Evolutionary conservation across 2,888 invertebrate genomes (phyloP).

Genomic region (Apamea sordens): DNA sequence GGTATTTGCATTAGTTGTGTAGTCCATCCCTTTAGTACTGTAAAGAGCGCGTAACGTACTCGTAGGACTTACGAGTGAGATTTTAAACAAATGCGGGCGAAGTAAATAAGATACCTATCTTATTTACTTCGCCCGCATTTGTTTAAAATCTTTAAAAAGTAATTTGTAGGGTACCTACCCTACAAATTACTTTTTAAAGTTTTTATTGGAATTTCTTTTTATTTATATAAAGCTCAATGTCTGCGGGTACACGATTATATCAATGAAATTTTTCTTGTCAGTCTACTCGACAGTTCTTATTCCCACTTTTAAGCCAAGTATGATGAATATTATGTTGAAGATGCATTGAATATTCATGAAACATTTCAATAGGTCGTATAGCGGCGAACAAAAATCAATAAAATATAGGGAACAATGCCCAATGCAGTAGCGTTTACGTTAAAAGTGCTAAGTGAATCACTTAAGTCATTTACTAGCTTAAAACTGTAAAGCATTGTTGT

Average conservation of each 20-base stretch:
- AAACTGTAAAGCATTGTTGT: conserved; percentile 65
- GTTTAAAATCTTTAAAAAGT: no score
- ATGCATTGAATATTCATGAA: conserved; percentile 28
- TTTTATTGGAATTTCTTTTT: conserved; percentile 4
- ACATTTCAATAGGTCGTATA: conserved; percentile 29
- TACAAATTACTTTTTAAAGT: background rate
- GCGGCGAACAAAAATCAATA: conserved; percentile 36
- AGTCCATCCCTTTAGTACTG: conserved; percentile 10
- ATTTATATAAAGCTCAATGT: background rate
- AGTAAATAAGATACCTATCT: conserved; percentile 9
- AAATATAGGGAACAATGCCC: conserved; percentile 47
- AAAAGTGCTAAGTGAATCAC: conserved; percentile 50
- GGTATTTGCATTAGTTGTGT: conserved; percentile 32
- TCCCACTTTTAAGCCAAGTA: background rate
- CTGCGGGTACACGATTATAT: background rate
- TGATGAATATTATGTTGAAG: background rate
- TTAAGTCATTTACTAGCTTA: conserved; percentile 61
- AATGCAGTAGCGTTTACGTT: conserved; percentile 23
- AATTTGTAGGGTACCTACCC: no score
- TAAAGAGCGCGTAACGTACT: conserved; percentile 8
- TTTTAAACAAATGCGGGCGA: conserved; percentile 5
- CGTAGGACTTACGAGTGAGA: background rate
- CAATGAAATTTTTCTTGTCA: background rate
- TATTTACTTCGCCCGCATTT: no score
- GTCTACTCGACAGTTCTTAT: background rate